A percentile compares a stretch with the other conserved stretches of the same genome.
phyloP scores from a whole-genome alignment of 1,140 invertebrate species.

The Arctopsyche grandis region DNA sequence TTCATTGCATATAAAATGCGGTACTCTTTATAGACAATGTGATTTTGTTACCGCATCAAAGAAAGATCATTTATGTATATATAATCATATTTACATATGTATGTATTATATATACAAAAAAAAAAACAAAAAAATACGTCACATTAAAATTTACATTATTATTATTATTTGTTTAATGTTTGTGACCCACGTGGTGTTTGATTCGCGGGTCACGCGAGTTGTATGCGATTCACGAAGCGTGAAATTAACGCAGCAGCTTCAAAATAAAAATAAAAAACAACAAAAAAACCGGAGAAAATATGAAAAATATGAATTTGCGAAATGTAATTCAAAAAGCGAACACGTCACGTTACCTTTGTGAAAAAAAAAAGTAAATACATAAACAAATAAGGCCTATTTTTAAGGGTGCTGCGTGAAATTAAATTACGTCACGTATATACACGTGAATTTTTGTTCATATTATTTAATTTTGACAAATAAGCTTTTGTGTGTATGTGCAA shows the following conservation, averaged over 20 bases:
- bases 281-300: neutral
- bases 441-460: neutral
- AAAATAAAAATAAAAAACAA: conserved; percentile 18
- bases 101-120: neutral
- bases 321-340: conserved; percentile 17
- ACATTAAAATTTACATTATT: conserved; percentile 26
- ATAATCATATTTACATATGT: too few relatives aligned
- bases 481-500: too few relatives aligned
- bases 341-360: conserved; percentile 23
- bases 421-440: conserved; percentile 17
- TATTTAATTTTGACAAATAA: neutral
- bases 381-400: conserved; percentile 19
- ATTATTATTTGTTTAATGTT: conserved; percentile 14
- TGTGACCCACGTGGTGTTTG: conserved; percentile 24
- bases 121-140: neutral
- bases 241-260: conserved; percentile 32
- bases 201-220: conserved; percentile 30
- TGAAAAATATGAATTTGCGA: conserved; percentile 23
- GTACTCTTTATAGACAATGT: too few relatives aligned
- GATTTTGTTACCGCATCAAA: too few relatives aligned
- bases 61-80: too few relatives aligned
- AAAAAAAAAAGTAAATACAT: conserved; percentile 7
- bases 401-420: conserved; percentile 12
- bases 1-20: neutral
- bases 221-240: conserved; percentile 26